Evolutionary conservation across 2,113 vertebrate genomes (phyloP).

Genomic region (Laticauda colubrina): DNA sequence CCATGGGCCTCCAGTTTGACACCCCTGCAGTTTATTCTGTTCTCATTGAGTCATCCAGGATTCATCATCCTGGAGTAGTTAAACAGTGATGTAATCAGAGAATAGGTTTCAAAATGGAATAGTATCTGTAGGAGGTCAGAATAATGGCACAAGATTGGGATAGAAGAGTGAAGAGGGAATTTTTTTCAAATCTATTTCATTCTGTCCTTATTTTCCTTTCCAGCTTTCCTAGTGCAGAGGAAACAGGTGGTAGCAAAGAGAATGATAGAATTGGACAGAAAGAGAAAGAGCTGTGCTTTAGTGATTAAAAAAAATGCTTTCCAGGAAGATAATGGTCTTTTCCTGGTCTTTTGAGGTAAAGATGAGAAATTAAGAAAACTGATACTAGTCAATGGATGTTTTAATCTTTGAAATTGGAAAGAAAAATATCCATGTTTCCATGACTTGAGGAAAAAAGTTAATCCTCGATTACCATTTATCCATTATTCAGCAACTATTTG

Average conservation of each 20-base stretch:
- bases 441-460: background rate
- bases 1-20: too few relatives aligned
- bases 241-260: background rate
- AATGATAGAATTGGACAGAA: background rate
- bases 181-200: background rate
- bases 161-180: background rate
- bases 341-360: background rate
- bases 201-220: background rate
- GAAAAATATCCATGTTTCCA: background rate
- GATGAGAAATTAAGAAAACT: background rate
- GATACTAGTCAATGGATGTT: background rate
- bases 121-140: background rate
- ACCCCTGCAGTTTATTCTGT: background rate
- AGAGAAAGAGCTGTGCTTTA: background rate
- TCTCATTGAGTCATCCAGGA: background rate
- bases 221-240: background rate
- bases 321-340: background rate
- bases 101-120: background rate
- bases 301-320: background rate
- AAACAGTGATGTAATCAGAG: background rate
- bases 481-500: background rate
- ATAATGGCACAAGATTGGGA: background rate
- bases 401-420: background rate
- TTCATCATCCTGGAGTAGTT: background rate
- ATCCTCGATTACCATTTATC: background rate